Percentiles rank a stretch among this genome's conserved stretches.
These are phyloP conservation scores for Cosmia pyralina DNA, from an alignment of 2,888 invertebrate genomes.

Conservation along the genomic window DNA sequence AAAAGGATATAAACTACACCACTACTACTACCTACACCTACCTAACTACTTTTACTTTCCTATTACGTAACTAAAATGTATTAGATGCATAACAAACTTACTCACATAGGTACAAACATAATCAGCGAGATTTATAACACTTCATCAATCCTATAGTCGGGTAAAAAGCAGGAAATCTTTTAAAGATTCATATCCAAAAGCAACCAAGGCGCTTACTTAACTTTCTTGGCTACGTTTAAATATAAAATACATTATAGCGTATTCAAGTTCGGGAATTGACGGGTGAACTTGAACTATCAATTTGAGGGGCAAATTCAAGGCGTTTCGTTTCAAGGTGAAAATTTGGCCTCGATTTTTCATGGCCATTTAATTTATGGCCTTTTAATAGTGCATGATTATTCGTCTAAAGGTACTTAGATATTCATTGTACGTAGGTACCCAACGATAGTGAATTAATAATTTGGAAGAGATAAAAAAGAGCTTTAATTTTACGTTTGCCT, in stretches of 20 bases:
- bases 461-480: neutral
- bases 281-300: conserved; percentile 57
- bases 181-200: conserved; percentile 25
- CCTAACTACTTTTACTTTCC: neutral
- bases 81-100: neutral
- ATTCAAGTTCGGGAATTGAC: conserved; percentile 34
- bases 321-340: conserved; percentile 30
- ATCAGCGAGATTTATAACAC: neutral
- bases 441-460: conserved; percentile 6
- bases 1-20: too few relatives aligned
- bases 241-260: conserved; percentile 32
- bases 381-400: conserved; percentile 28
- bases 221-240: conserved; percentile 28
- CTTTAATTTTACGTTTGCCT: conserved; percentile 12
- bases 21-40: too few relatives aligned
- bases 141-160: neutral
- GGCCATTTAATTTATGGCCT: conserved; percentile 27
- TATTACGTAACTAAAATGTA: neutral
- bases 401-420: neutral
- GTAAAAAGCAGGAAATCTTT: neutral
- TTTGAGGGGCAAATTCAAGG: conserved; percentile 44
- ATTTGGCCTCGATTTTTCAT: conserved; percentile 35
- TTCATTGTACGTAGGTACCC: conserved; percentile 9
- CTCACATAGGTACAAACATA: neutral
- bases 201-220: neutral